phyloP scores from a whole-genome alignment of 2,888 invertebrate genomes.

The Flexamia atlantica region DNA sequence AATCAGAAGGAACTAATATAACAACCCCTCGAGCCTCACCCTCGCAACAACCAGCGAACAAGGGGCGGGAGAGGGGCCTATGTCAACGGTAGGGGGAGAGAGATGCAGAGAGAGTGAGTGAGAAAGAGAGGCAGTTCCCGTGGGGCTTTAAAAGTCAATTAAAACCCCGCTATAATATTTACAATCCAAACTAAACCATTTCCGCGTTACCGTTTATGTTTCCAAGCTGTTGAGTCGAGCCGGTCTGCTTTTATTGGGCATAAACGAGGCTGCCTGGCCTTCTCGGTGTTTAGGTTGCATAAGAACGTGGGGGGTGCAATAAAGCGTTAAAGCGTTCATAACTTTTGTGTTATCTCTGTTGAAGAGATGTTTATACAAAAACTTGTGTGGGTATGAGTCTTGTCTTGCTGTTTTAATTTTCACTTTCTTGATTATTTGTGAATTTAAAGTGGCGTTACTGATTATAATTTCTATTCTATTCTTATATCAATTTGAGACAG shows the following conservation, averaged over 20 bases:
- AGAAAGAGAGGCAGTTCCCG: constrained; percentile 19
- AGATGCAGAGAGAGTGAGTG: too few species aligned
- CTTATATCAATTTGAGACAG: too few species aligned
- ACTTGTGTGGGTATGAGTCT: background rate
- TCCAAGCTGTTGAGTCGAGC: constrained; percentile 36
- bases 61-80: constrained; percentile 23
- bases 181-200: constrained; percentile 58
- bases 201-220: constrained; percentile 55
- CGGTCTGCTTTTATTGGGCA: constrained; percentile 38
- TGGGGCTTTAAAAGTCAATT: constrained; percentile 62
- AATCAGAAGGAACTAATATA: constrained; percentile 54
- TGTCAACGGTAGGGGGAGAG: constrained; percentile 23
- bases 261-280: constrained; percentile 8
- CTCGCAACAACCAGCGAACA: constrained; percentile 38
- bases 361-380: background rate
- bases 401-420: too few species aligned
- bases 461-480: too few species aligned
- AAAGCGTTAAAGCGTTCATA: background rate
- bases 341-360: background rate
- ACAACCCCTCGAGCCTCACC: constrained; percentile 30
- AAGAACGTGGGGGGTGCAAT: constrained; percentile 4
- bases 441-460: too few species aligned
- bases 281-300: background rate
- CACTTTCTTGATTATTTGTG: too few species aligned
- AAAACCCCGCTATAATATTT: constrained; percentile 57